These are phyloP conservation scores for Gymnobelideus leadbeateri DNA, from an alignment of 2,113 vertebrate species.

Conservation along the genomic window DNA sequence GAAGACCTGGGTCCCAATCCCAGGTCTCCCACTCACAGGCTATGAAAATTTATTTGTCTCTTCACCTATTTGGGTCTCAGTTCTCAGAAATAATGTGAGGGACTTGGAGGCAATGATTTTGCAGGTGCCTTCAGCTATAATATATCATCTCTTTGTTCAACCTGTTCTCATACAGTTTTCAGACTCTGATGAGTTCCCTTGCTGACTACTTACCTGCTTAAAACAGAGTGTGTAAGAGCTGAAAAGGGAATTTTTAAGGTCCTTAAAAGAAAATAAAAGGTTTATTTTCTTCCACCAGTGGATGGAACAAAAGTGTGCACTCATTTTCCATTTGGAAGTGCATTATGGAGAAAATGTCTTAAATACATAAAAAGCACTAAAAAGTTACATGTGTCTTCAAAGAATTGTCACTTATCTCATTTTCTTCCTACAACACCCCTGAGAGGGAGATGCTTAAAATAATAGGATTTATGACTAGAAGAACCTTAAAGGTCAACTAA, in stretches of 20 bases:
- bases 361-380: not conserved
- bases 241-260: not conserved
- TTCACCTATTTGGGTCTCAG: not conserved
- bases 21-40: not conserved
- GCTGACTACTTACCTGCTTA: not conserved
- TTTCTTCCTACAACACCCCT: not conserved
- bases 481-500: not conserved
- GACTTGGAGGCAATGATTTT: not conserved
- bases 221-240: not conserved
- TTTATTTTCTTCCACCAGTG: not conserved
- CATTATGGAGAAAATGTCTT: not conserved
- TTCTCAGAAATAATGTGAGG: not conserved
- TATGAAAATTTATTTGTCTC: not conserved
- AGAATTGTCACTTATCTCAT: not conserved
- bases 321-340: not conserved
- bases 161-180: not conserved
- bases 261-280: constrained; percentile 10
- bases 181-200: not conserved
- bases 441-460: not conserved
- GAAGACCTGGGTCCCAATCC: not conserved
- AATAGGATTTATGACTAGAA: not conserved
- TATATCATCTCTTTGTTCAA: not conserved
- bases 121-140: not conserved
- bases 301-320: not conserved
- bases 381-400: not conserved